A percentile compares a stretch with the other conserved stretches of the same genome.
Evolutionary conservation across 37 sponge, comb jelly and placozoan genomes (phyloP).

Genomic region (Beroe ovata): DNA sequence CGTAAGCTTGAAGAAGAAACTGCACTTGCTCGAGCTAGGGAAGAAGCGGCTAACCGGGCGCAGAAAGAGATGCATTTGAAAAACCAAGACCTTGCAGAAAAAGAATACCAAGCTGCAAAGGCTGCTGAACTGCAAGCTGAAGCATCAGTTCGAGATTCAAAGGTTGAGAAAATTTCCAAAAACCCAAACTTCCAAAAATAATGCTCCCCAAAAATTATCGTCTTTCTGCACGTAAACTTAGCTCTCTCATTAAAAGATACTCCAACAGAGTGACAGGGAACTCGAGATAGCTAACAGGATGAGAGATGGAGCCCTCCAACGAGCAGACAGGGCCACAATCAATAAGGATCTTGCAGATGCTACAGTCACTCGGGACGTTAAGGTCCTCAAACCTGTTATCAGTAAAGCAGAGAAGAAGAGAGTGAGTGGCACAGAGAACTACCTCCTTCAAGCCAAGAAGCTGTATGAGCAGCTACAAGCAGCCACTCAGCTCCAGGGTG

Average conservation of each 20-base stretch:
- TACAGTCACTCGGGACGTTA: slow-evolving; percentile 14
- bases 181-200: too few species aligned
- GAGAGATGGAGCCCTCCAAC: slow-evolving; percentile 49
- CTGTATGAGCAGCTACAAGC: slow-evolving; percentile 66
- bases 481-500: slow-evolving; percentile 50
- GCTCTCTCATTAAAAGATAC: too few species aligned
- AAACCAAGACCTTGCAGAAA: slow-evolving; percentile 59
- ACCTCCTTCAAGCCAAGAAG: slow-evolving; percentile 67
- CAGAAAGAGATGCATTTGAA: background rate
- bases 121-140: slow-evolving; percentile 53
- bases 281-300: slow-evolving; percentile 67
- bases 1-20: slow-evolving; percentile 50
- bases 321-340: slow-evolving; percentile 49
- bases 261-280: slow-evolving; percentile 67
- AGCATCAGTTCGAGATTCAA: slow-evolving; percentile 8
- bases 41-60: slow-evolving; percentile 21
- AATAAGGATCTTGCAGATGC: slow-evolving; percentile 65
- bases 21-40: slow-evolving; percentile 4
- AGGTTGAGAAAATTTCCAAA: background rate
- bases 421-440: slow-evolving; percentile 62
- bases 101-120: slow-evolving; percentile 42
- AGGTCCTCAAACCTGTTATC: slow-evolving; percentile 37
- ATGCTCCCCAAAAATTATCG: too few species aligned
- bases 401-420: slow-evolving; percentile 63
- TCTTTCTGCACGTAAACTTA: too few species aligned